phyloP scores from a whole-genome alignment of 2,113 vertebrate genomes.

The Ia io region DNA sequence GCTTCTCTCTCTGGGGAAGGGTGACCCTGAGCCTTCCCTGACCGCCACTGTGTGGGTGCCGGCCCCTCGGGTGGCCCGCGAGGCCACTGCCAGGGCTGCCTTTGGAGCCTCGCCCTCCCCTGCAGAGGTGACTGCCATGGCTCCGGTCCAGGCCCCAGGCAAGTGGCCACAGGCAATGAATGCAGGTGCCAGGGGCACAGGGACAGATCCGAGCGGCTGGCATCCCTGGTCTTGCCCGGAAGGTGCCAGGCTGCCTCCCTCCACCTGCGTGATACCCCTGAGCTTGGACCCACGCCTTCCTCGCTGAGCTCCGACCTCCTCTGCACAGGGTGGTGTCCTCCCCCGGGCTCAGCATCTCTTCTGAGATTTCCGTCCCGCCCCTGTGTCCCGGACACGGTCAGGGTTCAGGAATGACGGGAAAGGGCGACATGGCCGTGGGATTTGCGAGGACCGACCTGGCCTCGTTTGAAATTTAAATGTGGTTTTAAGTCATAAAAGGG shows the following conservation, averaged over 20 bases:
- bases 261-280: accelerated
- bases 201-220: accelerated
- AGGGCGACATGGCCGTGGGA: background rate
- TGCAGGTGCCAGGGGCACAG: background rate
- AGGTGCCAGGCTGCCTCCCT: background rate
- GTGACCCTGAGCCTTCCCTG: background rate
- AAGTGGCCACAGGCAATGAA: background rate
- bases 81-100: background rate
- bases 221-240: background rate
- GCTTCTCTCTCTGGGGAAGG: background rate
- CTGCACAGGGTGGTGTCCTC: background rate
- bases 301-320: background rate
- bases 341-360: background rate
- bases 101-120: accelerated
- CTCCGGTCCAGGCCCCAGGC: accelerated
- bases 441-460: background rate
- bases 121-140: accelerated
- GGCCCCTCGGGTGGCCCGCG: accelerated
- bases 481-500: conserved; percentile 61
- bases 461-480: conserved; percentile 62
- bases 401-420: background rate
- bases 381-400: background rate
- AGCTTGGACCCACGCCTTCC: background rate
- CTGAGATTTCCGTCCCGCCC: background rate
- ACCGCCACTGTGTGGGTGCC: accelerated